phyloP scores from a whole-genome alignment of 2,888 invertebrate species.

The Napeogenes inachia region DNA sequence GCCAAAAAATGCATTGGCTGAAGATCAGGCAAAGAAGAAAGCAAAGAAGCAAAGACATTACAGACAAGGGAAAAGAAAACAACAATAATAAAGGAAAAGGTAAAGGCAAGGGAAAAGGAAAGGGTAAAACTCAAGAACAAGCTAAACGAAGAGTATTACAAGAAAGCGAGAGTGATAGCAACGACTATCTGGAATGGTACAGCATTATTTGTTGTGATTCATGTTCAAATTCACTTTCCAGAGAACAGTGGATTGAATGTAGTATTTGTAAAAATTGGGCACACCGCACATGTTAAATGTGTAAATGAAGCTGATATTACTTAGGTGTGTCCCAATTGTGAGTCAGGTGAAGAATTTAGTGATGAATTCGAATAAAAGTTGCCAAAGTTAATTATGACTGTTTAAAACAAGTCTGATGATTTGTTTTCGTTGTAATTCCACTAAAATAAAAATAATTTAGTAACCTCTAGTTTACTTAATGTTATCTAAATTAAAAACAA shows the following conservation, averaged over 20 bases:
- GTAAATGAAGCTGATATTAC: conserved; percentile 11
- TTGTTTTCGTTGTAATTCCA: no score
- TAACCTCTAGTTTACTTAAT: no score
- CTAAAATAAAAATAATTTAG: no score
- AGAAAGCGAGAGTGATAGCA: conserved; percentile 12
- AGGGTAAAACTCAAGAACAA: conserved; percentile 18
- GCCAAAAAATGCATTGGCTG: conserved; percentile 29
- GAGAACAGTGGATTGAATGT: conserved; percentile 30
- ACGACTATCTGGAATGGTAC: conserved; percentile 14
- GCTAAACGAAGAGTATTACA: conserved; percentile 19
- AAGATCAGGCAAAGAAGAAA: conserved; percentile 26
- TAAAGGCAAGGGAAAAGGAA: conserved; percentile 20
- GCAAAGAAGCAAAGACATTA: no score
- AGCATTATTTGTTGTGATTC: conserved; percentile 22
- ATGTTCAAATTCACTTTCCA: conserved; percentile 19
- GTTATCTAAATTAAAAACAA: no score
- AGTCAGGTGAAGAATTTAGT: conserved; percentile 12
- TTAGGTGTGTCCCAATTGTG: background rate
- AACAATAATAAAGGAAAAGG: conserved; percentile 19
- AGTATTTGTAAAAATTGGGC: conserved; percentile 29
- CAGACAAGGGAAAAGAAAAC: conserved; percentile 4
- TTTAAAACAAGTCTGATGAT: no score
- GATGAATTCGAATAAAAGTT: conserved; percentile 15
- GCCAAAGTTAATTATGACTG: conserved; percentile 9
- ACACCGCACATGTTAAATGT: conserved; percentile 21